A percentile compares a stretch with the other conserved stretches of the same genome.
Evolutionary conservation across 2,113 vertebrate species (phyloP).

Genomic region (Stigmatopora nigra): DNA sequence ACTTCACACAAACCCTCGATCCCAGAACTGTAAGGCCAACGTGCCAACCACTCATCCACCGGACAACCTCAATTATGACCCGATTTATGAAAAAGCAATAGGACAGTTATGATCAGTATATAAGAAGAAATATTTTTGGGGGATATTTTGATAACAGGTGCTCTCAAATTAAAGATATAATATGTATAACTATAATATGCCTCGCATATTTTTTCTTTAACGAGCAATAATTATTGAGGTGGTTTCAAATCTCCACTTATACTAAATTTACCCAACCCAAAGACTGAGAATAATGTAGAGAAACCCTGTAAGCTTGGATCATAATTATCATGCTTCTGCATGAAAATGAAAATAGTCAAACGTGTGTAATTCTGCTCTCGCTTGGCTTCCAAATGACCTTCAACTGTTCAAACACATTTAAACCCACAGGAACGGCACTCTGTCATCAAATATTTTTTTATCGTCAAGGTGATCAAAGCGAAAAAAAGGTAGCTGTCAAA

Average conservation of each 20-base stretch:
- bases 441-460: slow-evolving; percentile 12
- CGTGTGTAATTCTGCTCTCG: background rate
- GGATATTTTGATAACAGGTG: no score
- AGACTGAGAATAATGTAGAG: slow-evolving; percentile 2
- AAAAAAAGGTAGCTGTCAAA: background rate
- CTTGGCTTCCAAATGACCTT: slow-evolving; percentile 5
- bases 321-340: background rate
- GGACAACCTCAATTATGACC: no score
- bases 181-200: no score
- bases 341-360: background rate
- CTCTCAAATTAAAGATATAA: slow-evolving; percentile 14
- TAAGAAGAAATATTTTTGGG: no score
- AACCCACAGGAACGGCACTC: slow-evolving; percentile 4
- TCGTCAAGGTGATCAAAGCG: background rate
- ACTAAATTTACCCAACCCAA: background rate
- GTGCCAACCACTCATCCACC: no score
- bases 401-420: slow-evolving; percentile 19
- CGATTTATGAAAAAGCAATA: no score
- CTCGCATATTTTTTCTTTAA: slow-evolving; percentile 38
- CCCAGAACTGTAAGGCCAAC: no score
- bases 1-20: no score
- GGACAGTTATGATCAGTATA: no score
- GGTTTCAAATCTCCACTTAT: slow-evolving; percentile 12
- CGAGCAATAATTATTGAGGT: slow-evolving; percentile 26
- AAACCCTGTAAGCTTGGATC: background rate